phyloP scores from a whole-genome alignment of 2,113 vertebrate species.

The Ctenodactylus gundi region DNA sequence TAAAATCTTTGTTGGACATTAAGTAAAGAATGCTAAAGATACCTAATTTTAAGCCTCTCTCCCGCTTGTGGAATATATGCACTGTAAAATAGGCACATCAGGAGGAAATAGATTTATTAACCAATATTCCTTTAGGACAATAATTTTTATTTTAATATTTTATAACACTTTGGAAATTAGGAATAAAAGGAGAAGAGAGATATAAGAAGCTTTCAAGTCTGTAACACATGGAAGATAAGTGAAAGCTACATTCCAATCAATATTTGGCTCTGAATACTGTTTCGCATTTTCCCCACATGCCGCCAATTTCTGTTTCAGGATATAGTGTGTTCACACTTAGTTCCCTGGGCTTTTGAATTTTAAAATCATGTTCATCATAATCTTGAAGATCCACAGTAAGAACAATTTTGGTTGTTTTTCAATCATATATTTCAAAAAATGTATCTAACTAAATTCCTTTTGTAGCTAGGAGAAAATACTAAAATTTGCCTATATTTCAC shows the following conservation, averaged over 20 bases:
- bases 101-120: not conserved
- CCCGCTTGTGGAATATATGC: slow-evolving; percentile 33
- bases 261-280: slow-evolving; percentile 17
- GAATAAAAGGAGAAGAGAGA: slow-evolving; percentile 33
- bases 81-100: slow-evolving; percentile 25
- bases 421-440: slow-evolving; percentile 15
- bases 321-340: slow-evolving; percentile 5
- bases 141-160: slow-evolving; percentile 63
- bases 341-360: slow-evolving; percentile 45
- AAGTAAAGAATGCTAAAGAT: slow-evolving; percentile 34
- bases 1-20: slow-evolving; percentile 34
- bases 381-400: slow-evolving; percentile 23
- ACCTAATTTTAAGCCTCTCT: slow-evolving; percentile 25
- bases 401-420: slow-evolving; percentile 37
- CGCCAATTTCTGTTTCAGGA: slow-evolving; percentile 39
- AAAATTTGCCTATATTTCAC: slow-evolving; percentile 58
- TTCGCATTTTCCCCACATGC: not conserved
- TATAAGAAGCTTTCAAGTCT: slow-evolving; percentile 48
- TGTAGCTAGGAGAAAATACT: slow-evolving; percentile 46
- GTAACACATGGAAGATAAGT: slow-evolving; percentile 20
- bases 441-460: slow-evolving; percentile 43
- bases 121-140: slow-evolving; percentile 4
- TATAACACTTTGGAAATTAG: slow-evolving; percentile 57
- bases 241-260: slow-evolving; percentile 24
- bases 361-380: slow-evolving; percentile 26